Evolutionary conservation across 2,888 invertebrate species (phyloP).

Genomic region (Hymenopus coronatus): DNA sequence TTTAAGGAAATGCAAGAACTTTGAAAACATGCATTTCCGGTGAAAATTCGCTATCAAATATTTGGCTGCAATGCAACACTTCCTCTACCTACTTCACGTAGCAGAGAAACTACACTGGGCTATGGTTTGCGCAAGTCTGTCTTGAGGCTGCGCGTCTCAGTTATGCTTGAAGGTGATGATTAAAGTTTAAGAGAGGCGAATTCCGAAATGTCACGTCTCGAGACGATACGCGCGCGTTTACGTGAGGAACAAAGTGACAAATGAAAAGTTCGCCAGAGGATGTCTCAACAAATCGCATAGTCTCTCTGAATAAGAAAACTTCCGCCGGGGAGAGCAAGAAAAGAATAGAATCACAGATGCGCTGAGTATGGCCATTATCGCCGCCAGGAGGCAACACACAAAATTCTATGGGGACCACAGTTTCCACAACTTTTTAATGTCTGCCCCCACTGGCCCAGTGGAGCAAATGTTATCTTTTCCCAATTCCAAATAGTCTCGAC

Average conservation of each 20-base stretch:
- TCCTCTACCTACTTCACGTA: too few species aligned
- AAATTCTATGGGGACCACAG: neutral
- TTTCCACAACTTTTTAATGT: neutral
- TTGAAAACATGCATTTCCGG: too few species aligned
- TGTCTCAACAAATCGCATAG: neutral
- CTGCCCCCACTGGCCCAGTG: neutral
- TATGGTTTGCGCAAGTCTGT: too few species aligned
- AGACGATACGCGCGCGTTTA: too few species aligned
- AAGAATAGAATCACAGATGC: neutral
- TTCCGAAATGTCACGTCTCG: too few species aligned
- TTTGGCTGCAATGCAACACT: too few species aligned
- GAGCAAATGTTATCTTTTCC: neutral
- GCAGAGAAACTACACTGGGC: too few species aligned
- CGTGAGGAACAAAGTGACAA: neutral
- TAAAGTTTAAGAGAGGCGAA: too few species aligned
- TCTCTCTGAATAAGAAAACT: neutral
- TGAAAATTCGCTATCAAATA: too few species aligned
- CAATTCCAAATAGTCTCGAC: neutral
- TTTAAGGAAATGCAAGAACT: too few species aligned
- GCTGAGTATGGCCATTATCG: neutral
- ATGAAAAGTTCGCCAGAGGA: neutral
- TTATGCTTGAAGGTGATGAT: too few species aligned
- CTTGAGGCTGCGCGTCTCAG: too few species aligned
- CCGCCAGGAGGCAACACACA: neutral
- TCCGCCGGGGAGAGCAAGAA: neutral